phyloP scores from a whole-genome alignment of 1,140 invertebrate genomes.

The Fopius arisanus region DNA sequence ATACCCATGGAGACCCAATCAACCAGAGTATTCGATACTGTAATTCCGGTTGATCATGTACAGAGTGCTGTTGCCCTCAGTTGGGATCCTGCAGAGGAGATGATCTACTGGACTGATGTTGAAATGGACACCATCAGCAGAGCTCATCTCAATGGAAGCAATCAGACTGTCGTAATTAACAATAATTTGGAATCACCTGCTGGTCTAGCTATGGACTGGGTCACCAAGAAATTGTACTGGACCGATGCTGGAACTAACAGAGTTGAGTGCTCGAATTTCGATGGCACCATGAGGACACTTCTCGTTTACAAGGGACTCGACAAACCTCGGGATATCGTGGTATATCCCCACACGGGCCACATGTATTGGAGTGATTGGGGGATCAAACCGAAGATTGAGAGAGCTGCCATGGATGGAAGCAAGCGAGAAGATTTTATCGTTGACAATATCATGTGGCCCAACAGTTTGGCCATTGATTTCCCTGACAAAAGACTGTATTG shows the following conservation, averaged over 20 bases:
- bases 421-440: conserved; percentile 72
- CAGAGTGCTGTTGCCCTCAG: conserved; percentile 84
- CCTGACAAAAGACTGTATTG: conserved; percentile 76
- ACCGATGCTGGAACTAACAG: conserved; percentile 82
- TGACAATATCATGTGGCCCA: conserved; percentile 80
- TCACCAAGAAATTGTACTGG: conserved; percentile 89
- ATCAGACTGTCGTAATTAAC: conserved; percentile 73
- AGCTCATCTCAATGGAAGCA: conserved; percentile 78
- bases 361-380: conserved; percentile 96
- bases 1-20: conserved; percentile 72
- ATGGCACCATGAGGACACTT: conserved; percentile 79
- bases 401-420: conserved; percentile 87
- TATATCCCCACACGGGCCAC: conserved; percentile 78
- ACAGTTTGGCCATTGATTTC: conserved; percentile 83
- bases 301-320: conserved; percentile 83
- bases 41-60: conserved; percentile 81
- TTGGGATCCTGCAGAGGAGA: conserved; percentile 81
- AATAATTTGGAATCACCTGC: conserved; percentile 78
- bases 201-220: conserved; percentile 85
- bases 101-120: conserved; percentile 89
- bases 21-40: conserved; percentile 73
- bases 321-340: conserved; percentile 83
- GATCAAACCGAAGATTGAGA: conserved; percentile 80
- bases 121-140: conserved; percentile 83
- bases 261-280: conserved; percentile 82